Percentiles rank a stretch among this genome's conserved stretches.
phyloP scores from a whole-genome alignment of 2,113 vertebrate genomes.

The Nycticryphes semicollaris region DNA sequence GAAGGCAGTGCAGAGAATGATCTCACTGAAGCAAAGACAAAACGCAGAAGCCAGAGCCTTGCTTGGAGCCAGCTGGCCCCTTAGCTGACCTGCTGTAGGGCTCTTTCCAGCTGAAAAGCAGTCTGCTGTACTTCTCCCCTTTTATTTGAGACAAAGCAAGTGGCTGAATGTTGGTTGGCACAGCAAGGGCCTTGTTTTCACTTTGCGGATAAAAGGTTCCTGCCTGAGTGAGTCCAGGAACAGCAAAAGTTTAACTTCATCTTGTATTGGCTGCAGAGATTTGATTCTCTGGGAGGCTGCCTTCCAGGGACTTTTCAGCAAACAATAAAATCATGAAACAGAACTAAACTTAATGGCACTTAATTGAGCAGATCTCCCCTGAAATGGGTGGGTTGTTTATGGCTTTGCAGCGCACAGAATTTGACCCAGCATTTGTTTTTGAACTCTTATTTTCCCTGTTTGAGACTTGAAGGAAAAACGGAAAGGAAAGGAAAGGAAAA shows the following conservation, averaged over 20 bases:
- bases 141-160: not conserved
- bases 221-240: not conserved
- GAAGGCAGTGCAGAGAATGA: not conserved
- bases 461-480: not conserved
- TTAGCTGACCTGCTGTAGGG: not conserved
- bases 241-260: not conserved
- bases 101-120: not conserved
- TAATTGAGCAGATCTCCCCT: slow-evolving; percentile 33
- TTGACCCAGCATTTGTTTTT: not conserved
- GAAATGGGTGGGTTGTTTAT: not conserved
- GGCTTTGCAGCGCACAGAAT: not conserved
- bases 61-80: slow-evolving; percentile 1
- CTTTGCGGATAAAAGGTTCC: not conserved
- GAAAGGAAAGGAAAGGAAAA: not conserved
- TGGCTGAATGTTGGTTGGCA: not conserved
- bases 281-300: not conserved
- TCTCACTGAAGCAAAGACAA: not conserved
- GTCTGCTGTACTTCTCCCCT: not conserved
- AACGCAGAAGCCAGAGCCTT: not conserved
- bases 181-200: not conserved
- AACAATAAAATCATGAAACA: not conserved
- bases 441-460: not conserved
- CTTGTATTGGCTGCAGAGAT: not conserved
- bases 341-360: not conserved
- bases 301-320: slow-evolving; percentile 3